phyloP scores from a whole-genome alignment of 2,113 vertebrate genomes.

The Hippocampus comes region DNA sequence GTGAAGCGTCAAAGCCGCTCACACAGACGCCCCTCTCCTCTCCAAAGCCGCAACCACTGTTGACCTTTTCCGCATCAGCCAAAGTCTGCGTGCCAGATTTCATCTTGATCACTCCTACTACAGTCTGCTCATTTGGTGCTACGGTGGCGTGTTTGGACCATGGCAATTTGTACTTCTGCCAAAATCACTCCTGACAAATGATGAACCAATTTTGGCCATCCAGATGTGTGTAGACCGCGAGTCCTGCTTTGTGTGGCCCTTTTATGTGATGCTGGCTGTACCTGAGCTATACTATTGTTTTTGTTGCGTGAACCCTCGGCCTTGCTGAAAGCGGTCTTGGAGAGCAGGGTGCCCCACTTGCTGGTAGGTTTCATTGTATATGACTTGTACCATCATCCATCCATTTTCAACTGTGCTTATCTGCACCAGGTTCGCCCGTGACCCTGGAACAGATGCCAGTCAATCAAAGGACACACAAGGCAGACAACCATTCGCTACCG shows the following conservation, averaged over 20 bases:
- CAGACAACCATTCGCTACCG: neutral
- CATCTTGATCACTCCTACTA: slow-evolving; percentile 49
- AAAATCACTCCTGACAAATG: slow-evolving; percentile 1
- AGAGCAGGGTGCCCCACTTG: neutral
- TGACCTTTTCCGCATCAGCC: slow-evolving; percentile 67
- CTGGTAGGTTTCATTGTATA: neutral
- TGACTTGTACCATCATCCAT: neutral
- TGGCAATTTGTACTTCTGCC: neutral
- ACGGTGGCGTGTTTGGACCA: neutral
- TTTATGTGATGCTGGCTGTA: neutral
- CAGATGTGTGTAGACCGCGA: neutral
- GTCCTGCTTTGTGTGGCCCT: neutral
- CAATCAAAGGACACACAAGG: neutral
- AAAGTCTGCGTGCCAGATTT: slow-evolving; percentile 32
- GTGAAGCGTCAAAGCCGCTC: slow-evolving; percentile 56
- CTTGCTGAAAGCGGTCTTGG: neutral
- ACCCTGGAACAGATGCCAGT: neutral
- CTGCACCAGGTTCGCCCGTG: neutral
- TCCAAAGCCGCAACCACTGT: slow-evolving; percentile 20
- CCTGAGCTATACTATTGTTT: neutral
- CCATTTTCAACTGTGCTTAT: neutral
- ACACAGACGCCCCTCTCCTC: slow-evolving; percentile 12
- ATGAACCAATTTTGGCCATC: neutral
- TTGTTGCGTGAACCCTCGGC: neutral
- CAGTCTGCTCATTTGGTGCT: slow-evolving; percentile 8